Conservation (phyloP, 2,797 vertebrate genomes). For the Xerus rutilus region DNA sequence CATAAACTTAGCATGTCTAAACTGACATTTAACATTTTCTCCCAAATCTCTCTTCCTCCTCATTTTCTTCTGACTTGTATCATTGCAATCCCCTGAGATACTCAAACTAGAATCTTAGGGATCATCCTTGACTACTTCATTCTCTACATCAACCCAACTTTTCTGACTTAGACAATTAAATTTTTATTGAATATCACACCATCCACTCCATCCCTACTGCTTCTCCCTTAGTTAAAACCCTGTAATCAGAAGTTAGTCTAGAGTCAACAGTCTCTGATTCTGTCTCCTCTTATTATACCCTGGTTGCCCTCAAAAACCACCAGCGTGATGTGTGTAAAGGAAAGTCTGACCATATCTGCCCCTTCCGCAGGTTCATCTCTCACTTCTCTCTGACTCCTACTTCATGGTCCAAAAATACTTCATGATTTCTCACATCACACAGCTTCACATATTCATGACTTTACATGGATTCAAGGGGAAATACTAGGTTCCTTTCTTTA, state of each 20-base stretch:
- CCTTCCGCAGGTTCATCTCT: constrained; percentile 12
- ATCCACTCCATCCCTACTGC: background rate
- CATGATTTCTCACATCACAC: constrained; percentile 24
- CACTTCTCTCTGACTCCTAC: background rate
- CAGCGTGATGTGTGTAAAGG: background rate
- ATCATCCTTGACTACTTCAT: background rate
- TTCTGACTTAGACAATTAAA: constrained; percentile 13
- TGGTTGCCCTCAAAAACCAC: background rate
- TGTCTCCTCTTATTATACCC: background rate
- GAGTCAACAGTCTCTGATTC: background rate
- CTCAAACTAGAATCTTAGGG: background rate
- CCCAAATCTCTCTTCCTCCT: background rate
- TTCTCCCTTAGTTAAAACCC: background rate
- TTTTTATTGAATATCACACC: background rate
- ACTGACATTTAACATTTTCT: background rate
- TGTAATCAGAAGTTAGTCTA: background rate
- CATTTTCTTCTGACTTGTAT: background rate
- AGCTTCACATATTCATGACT: background rate
- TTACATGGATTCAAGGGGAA: background rate
- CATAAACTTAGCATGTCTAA: background rate
- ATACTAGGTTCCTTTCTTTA: background rate
- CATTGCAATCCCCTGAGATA: background rate
- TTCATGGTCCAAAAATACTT: constrained; percentile 5
- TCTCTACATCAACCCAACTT: background rate
- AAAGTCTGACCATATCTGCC: background rate